Evolutionary conservation across 2,113 vertebrate genomes (phyloP).

Genomic region (Colistium nudipinnis): DNA sequence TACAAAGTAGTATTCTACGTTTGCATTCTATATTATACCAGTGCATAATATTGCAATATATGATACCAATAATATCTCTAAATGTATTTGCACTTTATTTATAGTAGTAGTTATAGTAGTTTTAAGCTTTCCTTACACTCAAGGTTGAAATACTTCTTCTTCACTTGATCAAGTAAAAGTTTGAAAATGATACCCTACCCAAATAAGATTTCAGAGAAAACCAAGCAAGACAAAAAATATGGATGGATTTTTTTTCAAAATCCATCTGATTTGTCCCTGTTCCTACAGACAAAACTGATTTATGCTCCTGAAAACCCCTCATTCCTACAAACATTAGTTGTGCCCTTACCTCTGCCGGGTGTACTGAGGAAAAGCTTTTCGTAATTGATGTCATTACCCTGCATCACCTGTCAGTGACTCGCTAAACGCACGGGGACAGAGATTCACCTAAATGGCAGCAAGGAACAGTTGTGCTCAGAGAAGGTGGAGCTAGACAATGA

Average conservation of each 20-base stretch:
- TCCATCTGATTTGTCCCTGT: neutral
- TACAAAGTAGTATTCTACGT: too few relatives aligned
- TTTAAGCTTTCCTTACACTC: too few relatives aligned
- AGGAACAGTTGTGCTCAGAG: constrained; percentile 23
- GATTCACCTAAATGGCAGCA: constrained; percentile 52
- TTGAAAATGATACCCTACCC: neutral
- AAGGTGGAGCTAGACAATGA: constrained; percentile 57
- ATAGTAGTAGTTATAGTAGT: too few relatives aligned
- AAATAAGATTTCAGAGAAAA: neutral
- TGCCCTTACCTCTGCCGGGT: constrained; percentile 31
- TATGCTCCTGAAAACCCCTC: constrained; percentile 35
- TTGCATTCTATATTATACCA: too few relatives aligned
- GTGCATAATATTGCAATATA: too few relatives aligned
- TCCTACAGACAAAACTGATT: constrained; percentile 19
- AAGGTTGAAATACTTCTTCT: neutral
- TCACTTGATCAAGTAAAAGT: neutral
- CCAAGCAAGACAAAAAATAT: neutral
- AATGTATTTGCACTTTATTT: too few relatives aligned
- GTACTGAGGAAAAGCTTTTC: constrained; percentile 35
- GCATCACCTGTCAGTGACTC: constrained; percentile 61
- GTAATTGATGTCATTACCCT: constrained; percentile 66
- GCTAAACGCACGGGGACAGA: constrained; percentile 51
- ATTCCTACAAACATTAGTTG: constrained; percentile 39
- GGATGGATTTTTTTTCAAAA: neutral
- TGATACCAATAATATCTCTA: too few relatives aligned